phyloP scores from a whole-genome alignment of 2,797 vertebrate species.

The Platyrinchus mystaceus region DNA sequence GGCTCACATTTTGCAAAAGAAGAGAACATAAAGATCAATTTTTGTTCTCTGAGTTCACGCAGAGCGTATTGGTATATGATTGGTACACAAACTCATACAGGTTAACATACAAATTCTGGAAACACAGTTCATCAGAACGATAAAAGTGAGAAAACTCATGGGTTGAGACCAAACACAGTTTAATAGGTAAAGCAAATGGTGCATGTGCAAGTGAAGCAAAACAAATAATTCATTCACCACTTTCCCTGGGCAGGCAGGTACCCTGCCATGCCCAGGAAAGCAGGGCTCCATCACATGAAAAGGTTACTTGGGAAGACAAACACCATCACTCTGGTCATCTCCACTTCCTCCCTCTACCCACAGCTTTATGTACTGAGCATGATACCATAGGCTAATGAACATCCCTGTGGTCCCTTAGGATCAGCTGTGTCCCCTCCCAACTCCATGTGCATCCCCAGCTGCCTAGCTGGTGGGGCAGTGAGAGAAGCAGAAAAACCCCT shows the following conservation, averaged over 20 bases:
- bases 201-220: rapidly evolving
- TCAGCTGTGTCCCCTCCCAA: rapidly evolving
- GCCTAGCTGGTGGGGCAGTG: rapidly evolving
- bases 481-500: not conserved
- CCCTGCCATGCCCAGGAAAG: not conserved
- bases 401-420: not conserved
- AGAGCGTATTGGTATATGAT: too few relatives aligned
- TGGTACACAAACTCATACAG: not conserved
- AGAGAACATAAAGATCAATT: not conserved
- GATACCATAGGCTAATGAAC: rapidly evolving
- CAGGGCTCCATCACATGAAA: rapidly evolving
- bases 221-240: not conserved
- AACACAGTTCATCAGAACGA: not conserved
- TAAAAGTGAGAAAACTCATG: not conserved
- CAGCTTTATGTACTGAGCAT: not conserved
- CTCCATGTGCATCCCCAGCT: rapidly evolving
- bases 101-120: not conserved
- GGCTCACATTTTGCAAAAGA: not conserved
- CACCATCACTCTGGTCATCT: rapidly evolving
- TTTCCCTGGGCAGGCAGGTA: not conserved
- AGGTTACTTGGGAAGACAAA: not conserved
- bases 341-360: not conserved
- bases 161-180: not conserved
- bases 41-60: not conserved
- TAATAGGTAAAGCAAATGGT: not conserved